These are phyloP conservation scores for Sorex maritimensis DNA, from an alignment of 2,797 vertebrate species.

Conservation along the genomic window DNA sequence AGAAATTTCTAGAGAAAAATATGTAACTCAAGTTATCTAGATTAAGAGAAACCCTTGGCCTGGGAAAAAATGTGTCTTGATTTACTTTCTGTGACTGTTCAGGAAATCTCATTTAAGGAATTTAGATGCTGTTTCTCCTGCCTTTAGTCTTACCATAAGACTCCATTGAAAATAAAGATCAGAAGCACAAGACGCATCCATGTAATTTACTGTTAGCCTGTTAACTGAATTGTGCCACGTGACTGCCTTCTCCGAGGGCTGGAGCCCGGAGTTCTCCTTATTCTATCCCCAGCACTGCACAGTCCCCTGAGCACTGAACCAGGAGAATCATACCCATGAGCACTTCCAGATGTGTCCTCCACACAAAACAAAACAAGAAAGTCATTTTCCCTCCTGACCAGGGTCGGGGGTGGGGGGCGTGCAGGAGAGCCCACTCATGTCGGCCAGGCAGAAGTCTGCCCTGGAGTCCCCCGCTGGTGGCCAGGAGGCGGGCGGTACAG, in stretches of 20 bases:
- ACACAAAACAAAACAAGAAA: too few species aligned
- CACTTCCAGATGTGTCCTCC: too few species aligned
- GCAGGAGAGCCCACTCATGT: too few species aligned
- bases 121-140: neutral
- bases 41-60: neutral
- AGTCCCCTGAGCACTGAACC: too few species aligned
- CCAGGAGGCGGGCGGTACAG: too few species aligned
- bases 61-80: neutral
- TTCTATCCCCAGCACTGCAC: too few species aligned
- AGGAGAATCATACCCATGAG: too few species aligned
- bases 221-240: slow-evolving; percentile 13
- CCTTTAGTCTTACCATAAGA: slow-evolving; percentile 7
- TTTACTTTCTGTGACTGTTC: neutral
- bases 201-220: neutral
- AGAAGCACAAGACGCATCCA: neutral
- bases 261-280: neutral
- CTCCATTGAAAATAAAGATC: neutral
- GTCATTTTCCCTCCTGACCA: too few species aligned
- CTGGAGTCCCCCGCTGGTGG: too few species aligned
- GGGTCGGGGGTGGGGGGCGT: too few species aligned
- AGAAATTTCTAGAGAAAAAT: neutral
- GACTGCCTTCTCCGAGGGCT: slow-evolving; percentile 1
- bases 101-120: neutral
- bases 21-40: neutral
- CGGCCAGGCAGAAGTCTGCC: too few species aligned